Evolutionary conservation across 2,888 invertebrate genomes (phyloP).

Genomic region (Diaprepes abbreviatus): DNA sequence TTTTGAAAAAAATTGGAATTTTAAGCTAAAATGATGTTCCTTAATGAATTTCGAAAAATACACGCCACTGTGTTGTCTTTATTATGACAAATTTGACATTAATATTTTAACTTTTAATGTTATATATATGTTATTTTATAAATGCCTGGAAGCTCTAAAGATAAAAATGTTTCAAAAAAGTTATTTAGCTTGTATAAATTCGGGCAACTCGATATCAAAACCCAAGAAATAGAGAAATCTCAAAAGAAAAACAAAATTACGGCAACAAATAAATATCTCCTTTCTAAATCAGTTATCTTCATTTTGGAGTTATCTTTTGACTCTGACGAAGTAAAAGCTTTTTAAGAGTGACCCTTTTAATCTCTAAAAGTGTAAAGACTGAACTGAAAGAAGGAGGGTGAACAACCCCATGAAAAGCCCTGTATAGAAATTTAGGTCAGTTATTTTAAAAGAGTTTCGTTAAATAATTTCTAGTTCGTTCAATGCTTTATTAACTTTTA

Average conservation of each 20-base stretch:
- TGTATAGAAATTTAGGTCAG: background rate
- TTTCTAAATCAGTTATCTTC: conserved; percentile 22
- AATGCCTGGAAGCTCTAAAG: too few relatives aligned
- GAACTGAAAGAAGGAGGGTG: conserved; percentile 7
- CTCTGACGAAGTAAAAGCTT: conserved; percentile 19
- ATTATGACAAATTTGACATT: too few relatives aligned
- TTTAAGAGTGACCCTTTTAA: conserved; percentile 19
- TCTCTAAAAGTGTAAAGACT: conserved; percentile 13
- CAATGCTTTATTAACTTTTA: too few relatives aligned
- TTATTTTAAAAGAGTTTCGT: conserved; percentile 5
- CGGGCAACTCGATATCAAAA: background rate
- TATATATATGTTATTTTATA: too few relatives aligned
- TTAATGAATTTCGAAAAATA: too few relatives aligned
- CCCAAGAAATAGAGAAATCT: background rate
- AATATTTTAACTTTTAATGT: too few relatives aligned
- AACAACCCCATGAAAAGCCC: background rate
- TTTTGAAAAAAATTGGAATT: too few relatives aligned
- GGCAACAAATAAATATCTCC: conserved; percentile 15
- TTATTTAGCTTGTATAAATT: background rate
- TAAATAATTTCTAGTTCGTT: too few relatives aligned
- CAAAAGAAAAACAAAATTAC: conserved; percentile 15
- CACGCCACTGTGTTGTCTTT: too few relatives aligned
- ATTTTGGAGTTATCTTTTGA: conserved; percentile 13
- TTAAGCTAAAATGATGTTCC: too few relatives aligned
- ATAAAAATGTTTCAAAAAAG: too few relatives aligned